phyloP scores from a whole-genome alignment of 2,113 vertebrate species.

The Odocoileus hemionus region DNA sequence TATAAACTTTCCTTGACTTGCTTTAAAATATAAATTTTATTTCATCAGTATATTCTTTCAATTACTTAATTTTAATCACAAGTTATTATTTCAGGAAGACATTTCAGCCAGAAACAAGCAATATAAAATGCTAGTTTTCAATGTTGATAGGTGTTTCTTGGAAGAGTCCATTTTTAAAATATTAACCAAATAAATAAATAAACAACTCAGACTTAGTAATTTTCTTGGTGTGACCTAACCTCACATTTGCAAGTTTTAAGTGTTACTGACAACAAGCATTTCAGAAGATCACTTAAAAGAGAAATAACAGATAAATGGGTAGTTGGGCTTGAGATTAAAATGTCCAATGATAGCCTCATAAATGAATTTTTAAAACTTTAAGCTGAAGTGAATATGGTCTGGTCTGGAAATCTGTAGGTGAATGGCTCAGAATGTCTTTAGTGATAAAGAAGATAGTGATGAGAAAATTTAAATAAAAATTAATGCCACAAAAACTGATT shows the following conservation, averaged over 20 bases:
- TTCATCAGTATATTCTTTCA: background rate
- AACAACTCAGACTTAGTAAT: background rate
- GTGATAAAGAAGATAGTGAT: background rate
- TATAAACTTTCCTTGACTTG: background rate
- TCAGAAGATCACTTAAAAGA: background rate
- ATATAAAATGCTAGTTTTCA: background rate
- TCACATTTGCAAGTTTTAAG: background rate
- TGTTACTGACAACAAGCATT: background rate
- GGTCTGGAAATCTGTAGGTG: background rate
- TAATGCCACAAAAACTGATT: background rate
- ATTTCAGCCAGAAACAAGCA: background rate
- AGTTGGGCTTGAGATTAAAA: background rate
- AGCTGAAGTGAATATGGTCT: background rate
- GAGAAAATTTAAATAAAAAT: background rate
- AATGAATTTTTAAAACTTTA: background rate
- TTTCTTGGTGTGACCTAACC: background rate
- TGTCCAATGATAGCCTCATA: background rate
- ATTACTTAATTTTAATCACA: background rate
- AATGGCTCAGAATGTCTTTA: background rate
- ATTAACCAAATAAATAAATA: background rate
- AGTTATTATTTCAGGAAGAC: background rate
- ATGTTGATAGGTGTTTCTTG: background rate
- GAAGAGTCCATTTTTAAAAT: background rate
- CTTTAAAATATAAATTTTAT: background rate
- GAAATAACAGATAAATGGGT: background rate